Base-by-base conservation (phyloP, 2,113 vertebrate species). In the Cheirogaleus medius region DNA sequence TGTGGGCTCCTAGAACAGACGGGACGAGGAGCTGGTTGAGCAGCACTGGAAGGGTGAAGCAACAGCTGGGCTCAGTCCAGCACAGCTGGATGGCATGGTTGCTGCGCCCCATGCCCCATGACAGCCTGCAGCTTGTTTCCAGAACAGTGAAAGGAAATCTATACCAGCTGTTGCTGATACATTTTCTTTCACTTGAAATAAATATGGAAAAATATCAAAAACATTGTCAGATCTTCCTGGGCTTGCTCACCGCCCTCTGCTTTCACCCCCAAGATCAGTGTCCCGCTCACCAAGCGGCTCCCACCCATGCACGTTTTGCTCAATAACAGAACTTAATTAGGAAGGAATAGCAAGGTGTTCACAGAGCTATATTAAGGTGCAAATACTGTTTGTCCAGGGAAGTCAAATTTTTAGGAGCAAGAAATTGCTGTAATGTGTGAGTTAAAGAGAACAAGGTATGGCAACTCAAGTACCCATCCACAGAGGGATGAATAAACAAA, bases 1-100 rank as follows among this genome's bases (percentile, higher is more conserved):
- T 80, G 99, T 99, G 54, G 99, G 99, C 93, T 99, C 99, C 99
- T 99, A 98, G 87, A 98, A 98, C n/a, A 97, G 97, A 98, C 5
- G 97, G 1, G 56, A 90, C 78, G 97, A 94, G 73, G 47, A 78
- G 39, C 47, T 58, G 13, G 32, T 54, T 95, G 47, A 98, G 92
- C 74, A 87, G 68, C 78, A 73, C 68, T 77, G 47, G 6, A 23
- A 39, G 73, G 29, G 49, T 21, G 2, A 68, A 85, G 25, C 34
- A 68, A 68, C 0, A 1, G 56, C 37, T 58, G 42, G 13, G 9
- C 54, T 92, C 4, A 66, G 63, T 32, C 87, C 76, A 52, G 8
- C 39, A 47, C n/a, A 94, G 68, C 47, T 27, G 8, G 10, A 39
- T 0, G 4, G 20, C 29, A 6, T 6, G 15, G 49, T 83, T 37